Conservation (phyloP, 2,888 invertebrate species). For the Scrobipalpa costella region DNA sequence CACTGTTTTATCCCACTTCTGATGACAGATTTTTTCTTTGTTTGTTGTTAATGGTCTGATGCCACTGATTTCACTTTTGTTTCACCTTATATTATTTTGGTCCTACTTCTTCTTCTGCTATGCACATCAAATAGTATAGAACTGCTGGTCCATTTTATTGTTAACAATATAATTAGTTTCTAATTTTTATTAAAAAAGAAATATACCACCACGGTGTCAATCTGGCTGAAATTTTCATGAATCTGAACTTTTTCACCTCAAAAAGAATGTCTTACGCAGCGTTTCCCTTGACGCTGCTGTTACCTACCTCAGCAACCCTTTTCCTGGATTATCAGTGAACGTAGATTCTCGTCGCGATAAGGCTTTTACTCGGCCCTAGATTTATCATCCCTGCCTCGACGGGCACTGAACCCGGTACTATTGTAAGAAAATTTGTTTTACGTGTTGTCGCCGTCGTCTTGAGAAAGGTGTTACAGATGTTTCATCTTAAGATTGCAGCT, state of each 20-base stretch:
- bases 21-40: not conserved
- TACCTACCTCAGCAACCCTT: slow-evolving; percentile 15
- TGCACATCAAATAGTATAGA: too few species aligned
- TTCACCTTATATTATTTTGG: not conserved
- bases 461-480: too few species aligned
- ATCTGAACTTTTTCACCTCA: not conserved
- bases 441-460: not conserved
- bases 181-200: too few species aligned
- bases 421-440: slow-evolving; percentile 8
- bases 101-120: too few species aligned
- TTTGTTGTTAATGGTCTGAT: not conserved
- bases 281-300: not conserved
- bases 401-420: not conserved
- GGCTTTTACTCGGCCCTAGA: slow-evolving; percentile 22
- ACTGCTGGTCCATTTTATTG: too few species aligned
- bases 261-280: not conserved
- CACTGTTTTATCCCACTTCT: not conserved
- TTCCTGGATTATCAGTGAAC: slow-evolving; percentile 13
- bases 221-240: too few species aligned
- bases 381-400: slow-evolving; percentile 19
- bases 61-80: not conserved
- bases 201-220: too few species aligned
- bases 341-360: slow-evolving; percentile 21
- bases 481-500: too few species aligned
- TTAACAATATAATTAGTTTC: too few species aligned